A percentile compares a stretch with the other conserved stretches of the same genome.
Conservation (phyloP, 2,888 invertebrate genomes). For the Thecocarcelia acutangulata region DNA sequence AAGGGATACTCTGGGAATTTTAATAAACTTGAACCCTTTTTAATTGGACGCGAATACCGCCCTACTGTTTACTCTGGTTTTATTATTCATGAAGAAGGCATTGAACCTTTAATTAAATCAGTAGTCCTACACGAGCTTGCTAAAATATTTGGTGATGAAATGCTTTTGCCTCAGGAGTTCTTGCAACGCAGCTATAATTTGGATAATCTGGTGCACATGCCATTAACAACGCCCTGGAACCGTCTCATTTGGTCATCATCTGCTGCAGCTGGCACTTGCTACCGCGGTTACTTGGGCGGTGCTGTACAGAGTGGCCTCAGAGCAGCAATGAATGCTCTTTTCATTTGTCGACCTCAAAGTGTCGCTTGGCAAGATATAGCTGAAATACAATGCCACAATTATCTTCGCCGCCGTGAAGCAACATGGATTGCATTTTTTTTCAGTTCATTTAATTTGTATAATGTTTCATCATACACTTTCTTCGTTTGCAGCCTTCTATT, state of each 20-base stretch:
- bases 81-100: slow-evolving; percentile 74
- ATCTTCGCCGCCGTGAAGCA: slow-evolving; percentile 40
- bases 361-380: slow-evolving; percentile 78
- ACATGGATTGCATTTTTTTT: slow-evolving; percentile 69
- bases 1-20: slow-evolving; percentile 76
- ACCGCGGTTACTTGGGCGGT: slow-evolving; percentile 79
- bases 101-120: slow-evolving; percentile 66
- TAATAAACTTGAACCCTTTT: slow-evolving; percentile 71
- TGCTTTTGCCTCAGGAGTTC: slow-evolving; percentile 74
- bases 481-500: slow-evolving; percentile 73
- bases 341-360: slow-evolving; percentile 77
- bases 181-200: slow-evolving; percentile 73
- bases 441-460: slow-evolving; percentile 79
- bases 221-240: slow-evolving; percentile 77
- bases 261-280: slow-evolving; percentile 74
- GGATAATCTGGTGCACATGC: slow-evolving; percentile 70
- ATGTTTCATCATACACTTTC: slow-evolving; percentile 75
- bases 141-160: slow-evolving; percentile 75
- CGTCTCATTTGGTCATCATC: slow-evolving; percentile 79
- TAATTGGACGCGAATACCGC: slow-evolving; percentile 74
- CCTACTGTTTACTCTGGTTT: slow-evolving; percentile 73
- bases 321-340: slow-evolving; percentile 77
- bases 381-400: slow-evolving; percentile 73
- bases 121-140: slow-evolving; percentile 73
- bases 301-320: slow-evolving; percentile 80